A percentile compares a stretch with the other conserved stretches of the same genome.
These are phyloP conservation scores for Leptinotarsa lineolata DNA, from an alignment of 1,140 invertebrate genomes.

Conservation along the genomic window DNA sequence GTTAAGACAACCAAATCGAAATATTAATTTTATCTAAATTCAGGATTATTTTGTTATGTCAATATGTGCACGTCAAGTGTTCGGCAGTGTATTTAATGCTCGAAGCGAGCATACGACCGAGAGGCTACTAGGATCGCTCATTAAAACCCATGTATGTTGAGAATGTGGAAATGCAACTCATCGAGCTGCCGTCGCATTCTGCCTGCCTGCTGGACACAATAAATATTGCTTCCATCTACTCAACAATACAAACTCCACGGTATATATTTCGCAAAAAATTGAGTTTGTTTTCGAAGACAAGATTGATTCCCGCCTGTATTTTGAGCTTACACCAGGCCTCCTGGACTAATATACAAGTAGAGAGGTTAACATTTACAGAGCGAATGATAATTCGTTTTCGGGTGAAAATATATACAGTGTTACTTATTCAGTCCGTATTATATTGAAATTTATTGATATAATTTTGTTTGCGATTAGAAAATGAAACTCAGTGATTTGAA, in stretches of 20 bases:
- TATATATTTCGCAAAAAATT: constrained; percentile 50
- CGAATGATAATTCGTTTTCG: no score
- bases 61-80: not conserved
- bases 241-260: constrained; percentile 49
- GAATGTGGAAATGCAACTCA: constrained; percentile 51
- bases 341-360: no score
- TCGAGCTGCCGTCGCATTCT: constrained; percentile 45
- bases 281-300: constrained; percentile 45
- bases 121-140: constrained; percentile 46
- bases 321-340: no score
- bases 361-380: no score
- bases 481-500: no score
- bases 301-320: constrained; percentile 42
- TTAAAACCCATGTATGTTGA: constrained; percentile 52
- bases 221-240: constrained; percentile 51
- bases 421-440: no score
- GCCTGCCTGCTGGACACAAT: constrained; percentile 50
- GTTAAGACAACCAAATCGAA: no score
- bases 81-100: not conserved
- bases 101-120: constrained; percentile 32
- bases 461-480: no score
- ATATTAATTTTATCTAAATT: no score
- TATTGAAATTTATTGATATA: no score
- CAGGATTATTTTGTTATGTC: no score
- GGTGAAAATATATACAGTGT: no score